Evolutionary conservation across 2,113 vertebrate species (phyloP).

Genomic region (Prolemur simus): DNA sequence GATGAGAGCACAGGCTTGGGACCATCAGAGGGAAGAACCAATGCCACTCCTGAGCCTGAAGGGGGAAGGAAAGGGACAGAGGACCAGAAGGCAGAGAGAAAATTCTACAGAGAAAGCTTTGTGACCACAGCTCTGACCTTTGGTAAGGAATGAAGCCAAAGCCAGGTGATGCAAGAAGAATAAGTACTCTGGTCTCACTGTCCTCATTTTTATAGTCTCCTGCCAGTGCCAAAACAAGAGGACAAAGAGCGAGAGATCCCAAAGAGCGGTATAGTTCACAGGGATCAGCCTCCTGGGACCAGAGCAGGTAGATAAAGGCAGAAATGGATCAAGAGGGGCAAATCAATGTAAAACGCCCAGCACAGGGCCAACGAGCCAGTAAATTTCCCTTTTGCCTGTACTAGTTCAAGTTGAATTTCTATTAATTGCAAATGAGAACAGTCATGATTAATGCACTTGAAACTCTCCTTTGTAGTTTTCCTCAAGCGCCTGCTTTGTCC

Average conservation of each 20-base stretch:
- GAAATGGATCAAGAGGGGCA: rapidly evolving
- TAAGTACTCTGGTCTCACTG: neutral
- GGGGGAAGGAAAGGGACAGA: neutral
- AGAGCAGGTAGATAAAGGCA: neutral
- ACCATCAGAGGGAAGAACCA: neutral
- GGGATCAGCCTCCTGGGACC: neutral
- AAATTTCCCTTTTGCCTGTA: neutral
- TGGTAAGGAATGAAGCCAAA: neutral
- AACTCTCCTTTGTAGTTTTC: conserved; percentile 12
- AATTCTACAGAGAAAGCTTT: neutral
- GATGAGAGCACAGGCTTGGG: neutral
- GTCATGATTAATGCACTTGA: neutral
- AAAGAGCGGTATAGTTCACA: neutral
- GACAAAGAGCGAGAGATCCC: neutral
- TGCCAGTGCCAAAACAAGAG: neutral
- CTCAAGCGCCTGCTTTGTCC: neutral
- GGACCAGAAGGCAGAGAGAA: neutral
- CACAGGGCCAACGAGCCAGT: neutral
- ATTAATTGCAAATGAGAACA: neutral
- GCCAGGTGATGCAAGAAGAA: neutral
- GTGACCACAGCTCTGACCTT: neutral
- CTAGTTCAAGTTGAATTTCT: neutral
- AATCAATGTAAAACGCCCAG: neutral
- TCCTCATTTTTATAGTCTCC: neutral
- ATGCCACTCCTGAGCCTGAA: neutral